Base-by-base conservation (phyloP, 2,113 vertebrate species). In the Passer domesticus region DNA sequence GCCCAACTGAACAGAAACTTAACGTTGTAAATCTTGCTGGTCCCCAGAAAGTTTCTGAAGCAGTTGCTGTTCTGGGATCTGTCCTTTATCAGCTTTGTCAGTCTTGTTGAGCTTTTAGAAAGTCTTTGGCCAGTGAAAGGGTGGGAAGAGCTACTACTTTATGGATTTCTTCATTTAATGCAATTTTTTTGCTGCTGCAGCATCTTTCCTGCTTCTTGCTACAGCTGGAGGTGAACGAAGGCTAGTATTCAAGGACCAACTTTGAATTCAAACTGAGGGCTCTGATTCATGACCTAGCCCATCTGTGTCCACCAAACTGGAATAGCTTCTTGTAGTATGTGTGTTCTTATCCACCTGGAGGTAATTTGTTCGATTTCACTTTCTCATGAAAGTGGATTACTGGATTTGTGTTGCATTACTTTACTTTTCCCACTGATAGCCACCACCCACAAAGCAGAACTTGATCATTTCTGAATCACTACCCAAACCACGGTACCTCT, bases 211-310 rank as follows among this genome's bases (percentile, higher is more conserved):
- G 24, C 55, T 68, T n/a, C 43, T 50, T 72, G 41, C 18, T 43
- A 13, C 39, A 27, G 6, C 15, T 50, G 55, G 30, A 46, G 60
- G 39, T 0, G 0, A 47, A 22, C 0, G 0, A 67, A 82, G 8
- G 44, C 58, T 33, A 1, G 6, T 24, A 15, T 49, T 56, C 70
- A 53, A 43, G 69, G 27, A 72, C 31, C 28, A 56, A 33, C 0
- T 3, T 2, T 79, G 63, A 55, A 46, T 74, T 83, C 55, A 67
- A 18, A 66, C 55, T 3, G 0, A 50, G 47, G 58, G 37, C 58
- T 76, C 62, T 64, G 53, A 41, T 66, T 83, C 22, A 30, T 31
- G 20, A 53, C 52, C 31, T 27, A 87, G 44, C 31, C 80, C 22
- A 2, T 63, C 52, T 52, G 16, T 56, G 66, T 25, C 69, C 35